These are phyloP conservation scores for Sigmodon hispidus DNA, from an alignment of 2,113 vertebrate species.

Conservation along the genomic window DNA sequence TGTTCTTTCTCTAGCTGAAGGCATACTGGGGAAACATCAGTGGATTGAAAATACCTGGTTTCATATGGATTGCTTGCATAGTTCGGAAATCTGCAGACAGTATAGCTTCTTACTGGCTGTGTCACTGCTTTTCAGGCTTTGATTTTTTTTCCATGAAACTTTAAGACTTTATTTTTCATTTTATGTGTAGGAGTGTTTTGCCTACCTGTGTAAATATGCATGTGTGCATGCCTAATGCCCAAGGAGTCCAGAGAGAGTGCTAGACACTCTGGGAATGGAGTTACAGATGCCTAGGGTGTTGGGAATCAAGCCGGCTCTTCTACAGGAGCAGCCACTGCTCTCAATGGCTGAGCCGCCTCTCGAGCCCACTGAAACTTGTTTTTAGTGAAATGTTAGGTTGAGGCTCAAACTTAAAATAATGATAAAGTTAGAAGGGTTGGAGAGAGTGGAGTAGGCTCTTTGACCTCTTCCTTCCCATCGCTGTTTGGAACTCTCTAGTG, in stretches of 20 bases:
- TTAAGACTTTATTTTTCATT: background rate
- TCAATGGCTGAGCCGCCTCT: background rate
- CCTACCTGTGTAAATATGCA: background rate
- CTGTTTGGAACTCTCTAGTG: background rate
- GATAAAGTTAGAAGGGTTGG: background rate
- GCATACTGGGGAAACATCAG: accelerated
- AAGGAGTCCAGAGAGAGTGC: background rate
- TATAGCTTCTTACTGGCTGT: background rate
- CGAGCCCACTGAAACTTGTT: background rate
- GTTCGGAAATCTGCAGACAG: background rate
- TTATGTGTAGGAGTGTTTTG: background rate
- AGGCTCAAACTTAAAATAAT: background rate
- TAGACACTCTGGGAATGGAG: background rate
- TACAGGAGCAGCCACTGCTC: background rate
- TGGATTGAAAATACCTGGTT: background rate
- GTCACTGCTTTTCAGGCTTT: background rate
- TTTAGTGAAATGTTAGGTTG: background rate
- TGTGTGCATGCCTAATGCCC: too few relatives aligned
- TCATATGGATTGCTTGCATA: too few relatives aligned
- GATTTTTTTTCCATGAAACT: background rate
- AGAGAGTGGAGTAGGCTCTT: background rate
- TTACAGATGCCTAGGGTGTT: background rate
- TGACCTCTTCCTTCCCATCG: background rate
- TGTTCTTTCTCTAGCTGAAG: background rate
- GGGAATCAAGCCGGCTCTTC: background rate